These are phyloP conservation scores for Labeo rohita DNA, from an alignment of 2,113 vertebrate genomes.

Conservation along the genomic window DNA sequence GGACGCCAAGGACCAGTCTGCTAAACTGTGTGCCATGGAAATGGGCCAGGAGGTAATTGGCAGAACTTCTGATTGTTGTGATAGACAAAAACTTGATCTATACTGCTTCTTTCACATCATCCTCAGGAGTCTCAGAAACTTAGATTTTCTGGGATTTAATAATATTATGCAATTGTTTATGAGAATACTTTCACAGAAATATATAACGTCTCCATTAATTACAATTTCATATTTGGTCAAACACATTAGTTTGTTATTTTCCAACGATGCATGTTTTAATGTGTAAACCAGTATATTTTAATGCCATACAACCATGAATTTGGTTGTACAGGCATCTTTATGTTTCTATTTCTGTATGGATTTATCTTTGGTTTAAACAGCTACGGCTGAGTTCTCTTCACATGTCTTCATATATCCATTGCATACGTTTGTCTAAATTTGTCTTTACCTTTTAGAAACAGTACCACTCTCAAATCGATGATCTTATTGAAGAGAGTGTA, in stretches of 20 bases:
- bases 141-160: background rate
- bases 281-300: background rate
- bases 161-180: background rate
- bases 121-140: background rate
- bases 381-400: background rate
- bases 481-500: conserved; percentile 98
- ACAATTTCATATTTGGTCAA: background rate
- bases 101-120: background rate
- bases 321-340: background rate
- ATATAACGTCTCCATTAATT: background rate
- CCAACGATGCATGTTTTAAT: background rate
- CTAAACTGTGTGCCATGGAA: conserved; percentile 99
- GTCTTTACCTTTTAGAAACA: conserved; percentile 85
- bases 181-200: background rate
- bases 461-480: conserved; percentile 95
- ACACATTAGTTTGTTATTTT: background rate
- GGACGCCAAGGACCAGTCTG: conserved; percentile 99
- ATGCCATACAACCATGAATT: background rate
- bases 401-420: background rate
- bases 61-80: conserved; percentile 20
- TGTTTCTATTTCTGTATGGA: background rate
- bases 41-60: conserved; percentile 96
- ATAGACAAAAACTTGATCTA: conserved; percentile 8
- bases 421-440: background rate
- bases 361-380: background rate